Evolutionary conservation across 2,113 vertebrate species (phyloP).

Genomic region (Pygoscelis antarcticus): DNA sequence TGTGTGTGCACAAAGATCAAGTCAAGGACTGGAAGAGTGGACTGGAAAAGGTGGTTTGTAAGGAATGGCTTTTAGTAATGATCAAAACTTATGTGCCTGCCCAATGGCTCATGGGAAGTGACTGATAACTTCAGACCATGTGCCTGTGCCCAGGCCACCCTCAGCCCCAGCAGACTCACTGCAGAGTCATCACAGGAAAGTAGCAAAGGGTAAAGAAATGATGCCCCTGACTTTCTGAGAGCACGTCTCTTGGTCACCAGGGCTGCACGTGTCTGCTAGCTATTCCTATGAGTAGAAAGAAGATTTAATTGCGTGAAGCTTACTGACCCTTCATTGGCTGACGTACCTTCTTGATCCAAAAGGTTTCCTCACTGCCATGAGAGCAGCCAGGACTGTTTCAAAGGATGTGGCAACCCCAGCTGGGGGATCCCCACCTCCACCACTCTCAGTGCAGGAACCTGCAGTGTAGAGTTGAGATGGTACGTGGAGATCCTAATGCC

Average conservation of each 20-base stretch:
- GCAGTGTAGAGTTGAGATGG: background rate
- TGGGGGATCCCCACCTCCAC: background rate
- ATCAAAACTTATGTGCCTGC: background rate
- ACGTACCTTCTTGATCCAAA: background rate
- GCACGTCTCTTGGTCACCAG: background rate
- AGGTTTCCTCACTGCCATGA: background rate
- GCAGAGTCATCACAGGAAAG: background rate
- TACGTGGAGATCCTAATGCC: background rate
- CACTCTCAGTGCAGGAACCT: background rate
- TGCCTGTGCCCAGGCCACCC: background rate
- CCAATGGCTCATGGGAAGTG: background rate
- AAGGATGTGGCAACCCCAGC: background rate
- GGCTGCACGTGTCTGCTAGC: rapidly evolving
- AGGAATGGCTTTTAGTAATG: background rate
- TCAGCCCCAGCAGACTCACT: background rate
- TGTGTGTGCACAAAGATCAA: background rate
- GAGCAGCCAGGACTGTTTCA: background rate
- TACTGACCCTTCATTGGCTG: background rate
- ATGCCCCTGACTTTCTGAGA: background rate
- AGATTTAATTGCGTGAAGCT: background rate
- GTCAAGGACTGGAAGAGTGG: background rate
- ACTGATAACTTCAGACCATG: background rate
- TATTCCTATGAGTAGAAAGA: background rate
- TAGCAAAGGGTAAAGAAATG: background rate
- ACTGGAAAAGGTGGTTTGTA: background rate